Evolutionary conservation across 1,140 invertebrate species (phyloP).

Genomic region (Thaumetopoea pityocampa): DNA sequence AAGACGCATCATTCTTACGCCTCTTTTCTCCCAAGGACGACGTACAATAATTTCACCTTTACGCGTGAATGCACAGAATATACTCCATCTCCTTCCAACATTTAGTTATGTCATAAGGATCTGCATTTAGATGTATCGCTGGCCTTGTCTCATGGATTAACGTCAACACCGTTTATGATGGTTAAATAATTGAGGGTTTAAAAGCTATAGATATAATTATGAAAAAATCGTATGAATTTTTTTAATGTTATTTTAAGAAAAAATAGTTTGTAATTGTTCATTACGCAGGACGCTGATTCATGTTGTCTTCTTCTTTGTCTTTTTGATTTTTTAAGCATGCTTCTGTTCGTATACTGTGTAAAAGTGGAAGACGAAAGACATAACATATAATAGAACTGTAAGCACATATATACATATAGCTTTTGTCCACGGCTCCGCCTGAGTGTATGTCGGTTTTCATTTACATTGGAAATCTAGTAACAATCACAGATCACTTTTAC

Average conservation of each 20-base stretch:
- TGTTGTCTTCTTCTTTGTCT: too few species aligned
- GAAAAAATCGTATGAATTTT: conserved; percentile 26
- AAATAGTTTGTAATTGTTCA: too few species aligned
- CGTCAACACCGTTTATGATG: conserved; percentile 59
- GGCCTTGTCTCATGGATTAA: conserved; percentile 51
- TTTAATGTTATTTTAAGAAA: conserved; percentile 1
- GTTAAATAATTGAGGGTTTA: conserved; percentile 55
- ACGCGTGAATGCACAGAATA: conserved; percentile 65
- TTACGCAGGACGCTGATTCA: too few species aligned
- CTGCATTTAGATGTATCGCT: conserved; percentile 34
- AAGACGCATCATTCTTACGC: conserved; percentile 37
- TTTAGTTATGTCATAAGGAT: conserved; percentile 27
- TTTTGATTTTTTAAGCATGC: too few species aligned
- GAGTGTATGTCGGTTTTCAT: too few species aligned
- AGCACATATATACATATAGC: too few species aligned
- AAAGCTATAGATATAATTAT: conserved; percentile 45
- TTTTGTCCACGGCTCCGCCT: too few species aligned
- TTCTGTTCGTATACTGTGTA: too few species aligned
- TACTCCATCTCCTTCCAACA: conserved; percentile 58
- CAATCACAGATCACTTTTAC: too few species aligned
- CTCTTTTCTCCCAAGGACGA: conserved; percentile 38
- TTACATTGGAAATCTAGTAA: too few species aligned
- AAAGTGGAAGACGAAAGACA: too few species aligned
- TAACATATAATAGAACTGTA: too few species aligned
- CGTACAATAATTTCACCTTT: conserved; percentile 58